Evolutionary conservation across 1,140 invertebrate genomes (phyloP).

Genomic region (Ctenoplectra terminalis): DNA sequence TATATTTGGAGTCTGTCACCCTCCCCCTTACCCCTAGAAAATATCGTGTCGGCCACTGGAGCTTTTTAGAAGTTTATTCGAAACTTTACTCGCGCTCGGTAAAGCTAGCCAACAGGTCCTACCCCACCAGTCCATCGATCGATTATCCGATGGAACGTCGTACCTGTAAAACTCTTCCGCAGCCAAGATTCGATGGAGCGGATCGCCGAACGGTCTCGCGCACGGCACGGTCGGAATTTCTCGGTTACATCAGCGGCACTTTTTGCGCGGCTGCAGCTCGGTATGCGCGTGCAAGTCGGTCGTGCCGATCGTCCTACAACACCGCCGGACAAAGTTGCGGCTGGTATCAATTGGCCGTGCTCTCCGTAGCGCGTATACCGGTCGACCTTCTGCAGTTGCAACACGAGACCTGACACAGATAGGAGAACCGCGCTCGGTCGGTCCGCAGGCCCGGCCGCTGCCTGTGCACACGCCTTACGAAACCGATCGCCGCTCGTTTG

Average conservation of each 20-base stretch:
- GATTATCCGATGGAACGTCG: neutral
- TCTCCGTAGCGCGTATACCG: constrained; percentile 75
- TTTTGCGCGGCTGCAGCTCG: constrained; percentile 50
- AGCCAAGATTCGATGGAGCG: neutral
- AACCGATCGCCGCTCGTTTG: constrained; percentile 58
- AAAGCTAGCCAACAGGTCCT: too few relatives aligned
- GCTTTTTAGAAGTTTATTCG: too few relatives aligned
- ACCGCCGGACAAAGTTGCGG: constrained; percentile 62
- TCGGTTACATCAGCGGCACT: constrained; percentile 65
- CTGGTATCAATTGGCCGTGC: constrained; percentile 72
- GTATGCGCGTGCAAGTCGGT: constrained; percentile 37
- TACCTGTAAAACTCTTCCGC: too few relatives aligned
- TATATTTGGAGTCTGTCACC: too few relatives aligned
- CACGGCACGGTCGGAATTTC: constrained; percentile 61
- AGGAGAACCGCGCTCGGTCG: constrained; percentile 68
- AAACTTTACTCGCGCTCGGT: too few relatives aligned
- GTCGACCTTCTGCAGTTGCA: constrained; percentile 82
- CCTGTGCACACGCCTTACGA: constrained; percentile 63
- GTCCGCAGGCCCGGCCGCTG: constrained; percentile 44
- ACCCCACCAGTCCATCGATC: neutral
- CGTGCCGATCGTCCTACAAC: constrained; percentile 55
- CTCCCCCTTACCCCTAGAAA: too few relatives aligned
- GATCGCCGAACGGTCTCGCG: constrained; percentile 21
- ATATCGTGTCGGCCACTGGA: too few relatives aligned
- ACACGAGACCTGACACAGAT: constrained; percentile 81